A percentile compares a stretch with the other conserved stretches of the same genome.
Evolutionary conservation across 2,113 vertebrate genomes (phyloP).

Genomic region (Hemichromis elongatus): DNA sequence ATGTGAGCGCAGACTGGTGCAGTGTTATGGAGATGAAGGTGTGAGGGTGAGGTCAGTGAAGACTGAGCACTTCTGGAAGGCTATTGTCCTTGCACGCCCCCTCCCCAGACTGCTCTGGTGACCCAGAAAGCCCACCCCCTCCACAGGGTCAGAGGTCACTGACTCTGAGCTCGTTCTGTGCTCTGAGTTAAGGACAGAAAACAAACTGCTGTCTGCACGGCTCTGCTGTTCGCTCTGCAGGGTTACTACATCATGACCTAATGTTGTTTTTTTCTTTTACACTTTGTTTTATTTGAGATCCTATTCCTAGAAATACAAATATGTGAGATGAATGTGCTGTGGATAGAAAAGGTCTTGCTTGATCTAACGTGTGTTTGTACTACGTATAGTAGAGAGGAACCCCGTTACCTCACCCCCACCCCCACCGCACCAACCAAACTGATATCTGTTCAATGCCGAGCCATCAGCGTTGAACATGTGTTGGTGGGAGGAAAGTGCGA

Average conservation of each 20-base stretch:
- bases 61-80: conserved; percentile 11
- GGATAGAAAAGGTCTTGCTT: background rate
- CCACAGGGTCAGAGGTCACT: conserved; percentile 42
- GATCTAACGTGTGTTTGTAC: background rate
- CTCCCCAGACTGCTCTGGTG: conserved; percentile 25
- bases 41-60: conserved; percentile 64
- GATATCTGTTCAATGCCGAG: background rate
- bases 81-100: conserved; percentile 29
- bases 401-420: background rate
- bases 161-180: background rate
- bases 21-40: conserved; percentile 77
- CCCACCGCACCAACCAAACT: background rate
- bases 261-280: background rate
- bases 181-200: conserved; percentile 2
- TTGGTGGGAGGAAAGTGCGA: background rate
- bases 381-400: background rate
- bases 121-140: background rate
- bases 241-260: background rate
- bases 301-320: background rate
- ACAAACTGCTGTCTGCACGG: background rate
- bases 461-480: background rate
- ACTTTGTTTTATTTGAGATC: rapidly evolving
- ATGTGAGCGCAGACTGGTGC: conserved; percentile 41
- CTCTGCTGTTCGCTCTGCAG: background rate
- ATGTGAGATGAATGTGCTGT: background rate